These are phyloP conservation scores for Pelecanoides urinatrix DNA, from an alignment of 2,113 vertebrate genomes.

Conservation along the genomic window DNA sequence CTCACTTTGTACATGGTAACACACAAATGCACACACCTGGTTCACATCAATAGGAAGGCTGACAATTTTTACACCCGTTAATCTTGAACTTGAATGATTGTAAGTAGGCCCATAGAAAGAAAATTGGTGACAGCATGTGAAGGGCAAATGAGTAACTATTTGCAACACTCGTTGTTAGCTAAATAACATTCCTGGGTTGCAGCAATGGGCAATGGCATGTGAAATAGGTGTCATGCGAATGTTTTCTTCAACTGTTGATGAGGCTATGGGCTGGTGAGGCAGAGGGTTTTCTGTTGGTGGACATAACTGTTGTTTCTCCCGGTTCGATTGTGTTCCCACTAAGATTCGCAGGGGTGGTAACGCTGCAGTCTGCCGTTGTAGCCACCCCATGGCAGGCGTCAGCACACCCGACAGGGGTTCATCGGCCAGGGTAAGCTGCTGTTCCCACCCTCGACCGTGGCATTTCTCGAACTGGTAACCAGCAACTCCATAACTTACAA, in stretches of 20 bases:
- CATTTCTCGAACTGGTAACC: not conserved
- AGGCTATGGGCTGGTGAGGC: not conserved
- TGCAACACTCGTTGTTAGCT: not conserved
- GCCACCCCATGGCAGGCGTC: not conserved
- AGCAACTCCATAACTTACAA: not conserved
- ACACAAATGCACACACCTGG: not conserved
- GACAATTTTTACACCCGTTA: not conserved
- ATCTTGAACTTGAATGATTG: not conserved
- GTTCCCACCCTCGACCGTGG: not conserved
- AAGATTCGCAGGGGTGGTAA: not conserved
- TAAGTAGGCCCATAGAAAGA: not conserved
- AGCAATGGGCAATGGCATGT: not conserved
- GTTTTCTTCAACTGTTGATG: not conserved
- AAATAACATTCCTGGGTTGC: not conserved
- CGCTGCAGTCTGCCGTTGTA: rapidly evolving
- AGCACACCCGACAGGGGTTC: too few species aligned
- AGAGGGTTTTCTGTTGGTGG: not conserved
- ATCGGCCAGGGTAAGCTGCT: not conserved
- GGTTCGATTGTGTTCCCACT: not conserved
- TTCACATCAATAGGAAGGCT: not conserved
- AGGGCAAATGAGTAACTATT: not conserved
- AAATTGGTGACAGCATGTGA: not conserved
- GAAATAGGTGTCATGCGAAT: not conserved
- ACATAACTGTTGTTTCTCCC: not conserved
- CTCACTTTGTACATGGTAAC: not conserved